Base-by-base conservation (phyloP, 2,888 invertebrate species). In the Leuctra nigra region DNA sequence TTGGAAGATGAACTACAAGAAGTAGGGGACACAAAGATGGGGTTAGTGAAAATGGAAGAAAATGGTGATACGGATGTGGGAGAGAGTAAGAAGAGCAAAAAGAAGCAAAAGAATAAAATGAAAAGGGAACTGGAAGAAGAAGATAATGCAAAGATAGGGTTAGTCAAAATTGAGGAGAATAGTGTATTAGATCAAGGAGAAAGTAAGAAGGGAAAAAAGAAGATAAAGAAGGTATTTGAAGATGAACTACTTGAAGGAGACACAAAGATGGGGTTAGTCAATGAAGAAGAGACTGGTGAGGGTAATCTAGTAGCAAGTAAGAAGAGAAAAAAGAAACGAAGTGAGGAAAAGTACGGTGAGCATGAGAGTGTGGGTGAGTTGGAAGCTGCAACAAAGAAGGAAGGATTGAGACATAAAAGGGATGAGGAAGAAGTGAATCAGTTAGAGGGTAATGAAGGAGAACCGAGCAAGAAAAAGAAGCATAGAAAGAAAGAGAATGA, bases 11-110 rank as follows among this genome's bases (percentile, higher is more conserved):
- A 38, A 38, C 4, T 7, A 14, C 4, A 9, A 4, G 38, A 14
- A 38, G 38, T 68, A 67, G 70, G 52, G 63, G 64, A 71, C 78
- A 61, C 68, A 69, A 55, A 76, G 75, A 59, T 76, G 76, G 0
- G 69, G 70, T 58, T 59, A 47, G 48, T 20, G 18, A 13, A 24
- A 16, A 54, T 1, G 6, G 35, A 23, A 14, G 33, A 41, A 41
- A 11, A 9, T 35, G 29, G 1, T 50, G 55, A 48, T 36, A 35
- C 23, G 35, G 50, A 1, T 24, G 20, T 25, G 18, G 29, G 14
- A 7, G n/a, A 16, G 29, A 16, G 11, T 18, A 35, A 33, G 11
- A 44, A 58, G 35, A 24, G 13, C 39, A 41, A 35, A 14, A 55
- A 20, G 24, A 58, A 59, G 39, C 60, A 57, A 44, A 61, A 61